These are phyloP conservation scores for Haemorhous mexicanus DNA, from an alignment of 2,113 vertebrate species.

Conservation along the genomic window DNA sequence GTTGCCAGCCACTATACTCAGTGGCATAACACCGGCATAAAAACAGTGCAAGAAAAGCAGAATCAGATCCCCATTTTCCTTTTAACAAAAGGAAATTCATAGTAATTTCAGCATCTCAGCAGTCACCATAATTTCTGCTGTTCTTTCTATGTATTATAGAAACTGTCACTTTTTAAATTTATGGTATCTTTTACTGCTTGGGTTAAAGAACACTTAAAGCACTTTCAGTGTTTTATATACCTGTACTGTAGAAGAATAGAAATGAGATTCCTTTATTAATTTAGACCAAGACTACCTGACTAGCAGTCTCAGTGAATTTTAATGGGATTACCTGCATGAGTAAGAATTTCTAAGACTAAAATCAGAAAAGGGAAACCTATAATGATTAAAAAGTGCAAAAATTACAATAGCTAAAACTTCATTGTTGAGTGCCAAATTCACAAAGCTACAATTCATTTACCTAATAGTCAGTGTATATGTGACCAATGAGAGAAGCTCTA, in stretches of 20 bases:
- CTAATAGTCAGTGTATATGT: background rate
- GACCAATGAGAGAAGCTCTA: background rate
- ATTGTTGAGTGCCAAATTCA: background rate
- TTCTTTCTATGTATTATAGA: background rate
- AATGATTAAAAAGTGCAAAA: background rate
- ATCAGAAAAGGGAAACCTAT: background rate
- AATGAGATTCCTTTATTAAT: slow-evolving; percentile 22
- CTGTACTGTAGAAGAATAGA: background rate
- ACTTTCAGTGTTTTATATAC: slow-evolving; percentile 19
- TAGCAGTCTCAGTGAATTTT: background rate
- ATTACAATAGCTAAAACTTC: background rate
- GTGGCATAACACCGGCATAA: background rate
- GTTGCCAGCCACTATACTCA: background rate
- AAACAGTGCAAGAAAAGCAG: background rate
- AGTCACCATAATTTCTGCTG: background rate
- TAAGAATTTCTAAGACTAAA: background rate
- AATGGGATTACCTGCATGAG: background rate
- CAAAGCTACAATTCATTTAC: background rate
- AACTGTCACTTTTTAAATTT: slow-evolving; percentile 19
- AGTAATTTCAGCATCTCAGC: background rate
- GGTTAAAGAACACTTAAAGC: slow-evolving; percentile 31
- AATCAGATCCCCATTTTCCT: background rate
- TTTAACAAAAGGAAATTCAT: background rate
- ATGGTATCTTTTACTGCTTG: slow-evolving; percentile 2
- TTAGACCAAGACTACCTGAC: background rate